These are phyloP conservation scores for Andrena chrysosceles DNA, from an alignment of 2,888 invertebrate species.

Conservation along the genomic window DNA sequence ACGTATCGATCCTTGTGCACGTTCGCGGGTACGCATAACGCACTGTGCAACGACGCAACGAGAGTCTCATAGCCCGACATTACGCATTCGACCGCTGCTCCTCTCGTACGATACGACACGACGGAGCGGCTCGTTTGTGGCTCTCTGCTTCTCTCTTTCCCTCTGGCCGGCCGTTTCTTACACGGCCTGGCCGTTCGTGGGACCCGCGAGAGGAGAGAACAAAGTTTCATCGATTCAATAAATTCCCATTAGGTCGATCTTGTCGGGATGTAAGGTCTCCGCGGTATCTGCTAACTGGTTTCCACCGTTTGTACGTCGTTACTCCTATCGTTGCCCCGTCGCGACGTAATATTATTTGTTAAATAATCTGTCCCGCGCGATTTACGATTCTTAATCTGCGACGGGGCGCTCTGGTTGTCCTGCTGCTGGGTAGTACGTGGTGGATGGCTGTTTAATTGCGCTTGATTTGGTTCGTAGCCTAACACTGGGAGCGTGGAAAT, in stretches of 20 bases:
- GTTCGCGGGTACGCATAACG: constrained; percentile 56
- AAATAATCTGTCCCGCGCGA: constrained; percentile 54
- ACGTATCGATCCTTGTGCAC: constrained; percentile 28
- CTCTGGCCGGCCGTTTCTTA: constrained; percentile 55
- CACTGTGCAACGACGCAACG: constrained; percentile 35
- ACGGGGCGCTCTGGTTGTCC: background rate
- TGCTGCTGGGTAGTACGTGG: background rate
- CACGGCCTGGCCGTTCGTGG: constrained; percentile 46
- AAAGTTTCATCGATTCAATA: constrained; percentile 72
- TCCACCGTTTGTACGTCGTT: constrained; percentile 59
- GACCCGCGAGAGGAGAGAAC: constrained; percentile 58
- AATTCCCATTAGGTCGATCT: constrained; percentile 73
- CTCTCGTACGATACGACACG: constrained; percentile 60
- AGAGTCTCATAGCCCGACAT: constrained; percentile 44
- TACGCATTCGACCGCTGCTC: constrained; percentile 53
- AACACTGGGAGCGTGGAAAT: too few species aligned
- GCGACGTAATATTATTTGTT: constrained; percentile 59
- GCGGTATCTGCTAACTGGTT: constrained; percentile 63
- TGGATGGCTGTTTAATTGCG: background rate
- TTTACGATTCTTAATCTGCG: constrained; percentile 41
- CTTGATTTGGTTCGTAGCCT: background rate
- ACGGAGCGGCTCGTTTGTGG: constrained; percentile 65
- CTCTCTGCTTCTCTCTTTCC: constrained; percentile 10
- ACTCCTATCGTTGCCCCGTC: constrained; percentile 31
- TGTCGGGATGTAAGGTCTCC: constrained; percentile 67